phyloP scores from a whole-genome alignment of 1,140 invertebrate species.

The Lasioglossum baleicum region DNA sequence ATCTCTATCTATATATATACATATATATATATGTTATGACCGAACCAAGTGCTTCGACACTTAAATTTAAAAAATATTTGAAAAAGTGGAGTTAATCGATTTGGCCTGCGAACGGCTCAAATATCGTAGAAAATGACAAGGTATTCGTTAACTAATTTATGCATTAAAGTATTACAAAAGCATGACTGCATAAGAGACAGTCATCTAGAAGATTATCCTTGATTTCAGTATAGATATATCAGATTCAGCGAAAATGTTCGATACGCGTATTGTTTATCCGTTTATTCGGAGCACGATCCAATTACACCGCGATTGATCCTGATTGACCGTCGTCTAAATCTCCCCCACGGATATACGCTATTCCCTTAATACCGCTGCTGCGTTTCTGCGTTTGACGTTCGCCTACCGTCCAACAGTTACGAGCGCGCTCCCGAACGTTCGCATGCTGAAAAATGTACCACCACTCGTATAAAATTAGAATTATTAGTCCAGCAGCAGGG shows the following conservation, averaged over 20 bases:
- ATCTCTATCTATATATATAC: no score
- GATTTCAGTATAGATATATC: not conserved
- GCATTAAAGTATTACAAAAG: no score
- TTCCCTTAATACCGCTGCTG: constrained; percentile 67
- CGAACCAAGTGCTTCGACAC: no score
- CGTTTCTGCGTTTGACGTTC: constrained; percentile 34
- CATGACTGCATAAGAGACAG: not conserved
- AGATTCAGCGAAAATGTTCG: not conserved
- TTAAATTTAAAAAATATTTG: no score
- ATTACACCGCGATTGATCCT: constrained; percentile 41
- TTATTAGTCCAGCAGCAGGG: not conserved
- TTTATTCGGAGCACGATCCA: constrained; percentile 36
- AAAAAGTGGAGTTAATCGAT: no score
- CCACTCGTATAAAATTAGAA: not conserved
- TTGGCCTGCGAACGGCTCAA: no score
- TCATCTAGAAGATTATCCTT: not conserved
- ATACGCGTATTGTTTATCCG: constrained; percentile 38
- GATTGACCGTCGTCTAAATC: constrained; percentile 65
- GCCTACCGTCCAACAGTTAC: not conserved
- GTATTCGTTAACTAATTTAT: no score
- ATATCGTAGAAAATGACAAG: no score
- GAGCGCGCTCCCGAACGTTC: not conserved
- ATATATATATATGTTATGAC: no score
- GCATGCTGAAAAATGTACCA: not conserved
- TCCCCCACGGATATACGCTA: constrained; percentile 75